These are phyloP conservation scores for Pygocentrus nattereri DNA, from an alignment of 2,797 vertebrate genomes.

Conservation along the genomic window DNA sequence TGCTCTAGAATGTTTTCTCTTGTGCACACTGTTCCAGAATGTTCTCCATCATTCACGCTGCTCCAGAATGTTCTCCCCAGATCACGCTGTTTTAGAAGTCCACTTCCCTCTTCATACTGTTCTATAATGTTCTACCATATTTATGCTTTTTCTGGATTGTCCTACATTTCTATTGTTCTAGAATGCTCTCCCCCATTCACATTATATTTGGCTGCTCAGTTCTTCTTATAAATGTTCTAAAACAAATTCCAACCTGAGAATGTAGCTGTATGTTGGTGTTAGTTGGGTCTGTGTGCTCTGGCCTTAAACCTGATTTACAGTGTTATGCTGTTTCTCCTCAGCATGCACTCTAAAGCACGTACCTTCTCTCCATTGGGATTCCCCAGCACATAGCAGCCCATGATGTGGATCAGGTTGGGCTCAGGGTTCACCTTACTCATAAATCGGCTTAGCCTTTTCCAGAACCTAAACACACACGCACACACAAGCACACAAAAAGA, in stretches of 20 bases:
- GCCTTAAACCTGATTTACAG: background rate
- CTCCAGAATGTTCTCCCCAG: background rate
- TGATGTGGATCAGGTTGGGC: constrained; percentile 94
- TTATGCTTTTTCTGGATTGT: too few relatives aligned
- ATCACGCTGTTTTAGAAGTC: too few relatives aligned
- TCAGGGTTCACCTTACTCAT: constrained; percentile 99
- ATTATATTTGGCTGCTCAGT: background rate
- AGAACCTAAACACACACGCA: constrained; percentile 84
- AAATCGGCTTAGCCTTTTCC: constrained; percentile 92
- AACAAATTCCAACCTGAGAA: background rate
- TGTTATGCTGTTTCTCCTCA: background rate
- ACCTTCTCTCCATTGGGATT: constrained; percentile 99
- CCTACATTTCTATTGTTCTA: background rate
- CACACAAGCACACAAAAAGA: constrained; percentile 37
- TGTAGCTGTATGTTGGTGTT: background rate
- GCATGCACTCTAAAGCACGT: constrained; percentile 15
- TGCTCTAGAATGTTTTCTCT: background rate
- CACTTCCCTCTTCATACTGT: too few relatives aligned
- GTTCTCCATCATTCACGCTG: background rate
- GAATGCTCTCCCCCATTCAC: background rate
- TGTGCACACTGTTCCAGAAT: background rate
- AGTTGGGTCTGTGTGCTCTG: background rate
- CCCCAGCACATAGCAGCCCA: constrained; percentile 97
- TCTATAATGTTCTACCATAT: too few relatives aligned
- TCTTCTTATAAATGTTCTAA: background rate